Conservation (phyloP, 2,888 invertebrate species). For the Nudaria mundana region DNA sequence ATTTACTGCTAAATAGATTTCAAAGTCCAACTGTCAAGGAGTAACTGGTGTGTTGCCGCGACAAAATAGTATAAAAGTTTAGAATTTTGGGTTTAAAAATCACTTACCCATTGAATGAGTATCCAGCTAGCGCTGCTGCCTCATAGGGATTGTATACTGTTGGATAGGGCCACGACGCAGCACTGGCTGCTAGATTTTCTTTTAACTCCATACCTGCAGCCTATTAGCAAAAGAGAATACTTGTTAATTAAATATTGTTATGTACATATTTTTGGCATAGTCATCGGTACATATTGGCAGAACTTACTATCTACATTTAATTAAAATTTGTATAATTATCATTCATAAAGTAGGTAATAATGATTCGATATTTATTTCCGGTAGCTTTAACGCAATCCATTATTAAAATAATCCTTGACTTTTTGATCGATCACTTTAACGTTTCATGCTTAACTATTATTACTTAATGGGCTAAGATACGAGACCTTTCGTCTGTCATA, state of each 20-base stretch:
- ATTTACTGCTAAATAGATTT: constrained; percentile 40
- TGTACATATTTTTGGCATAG: neutral
- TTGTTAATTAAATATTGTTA: neutral
- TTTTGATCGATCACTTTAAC: constrained; percentile 71
- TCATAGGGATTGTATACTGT: constrained; percentile 97
- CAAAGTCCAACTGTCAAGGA: constrained; percentile 13
- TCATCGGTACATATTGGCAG: constrained; percentile 26
- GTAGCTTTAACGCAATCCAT: constrained; percentile 72
- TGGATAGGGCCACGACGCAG: constrained; percentile 94
- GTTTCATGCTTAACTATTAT: constrained; percentile 72
- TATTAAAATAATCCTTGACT: constrained; percentile 70
- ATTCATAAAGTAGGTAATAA: no score
- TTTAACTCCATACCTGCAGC: constrained; percentile 93
- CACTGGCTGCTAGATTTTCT: constrained; percentile 91
- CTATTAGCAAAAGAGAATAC: constrained; percentile 73
- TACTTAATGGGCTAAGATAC: constrained; percentile 76
- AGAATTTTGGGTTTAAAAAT: constrained; percentile 13
- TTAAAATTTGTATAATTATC: no score
- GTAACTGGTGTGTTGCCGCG: constrained; percentile 7
- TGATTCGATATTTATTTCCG: constrained; percentile 54
- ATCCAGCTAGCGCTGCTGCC: constrained; percentile 94
- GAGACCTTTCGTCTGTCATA: constrained; percentile 48
- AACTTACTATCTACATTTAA: constrained; percentile 17
- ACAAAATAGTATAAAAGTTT: constrained; percentile 4
- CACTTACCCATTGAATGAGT: constrained; percentile 97